These are phyloP conservation scores for Nomada hirtipes DNA, from an alignment of 2,888 invertebrate genomes.

Conservation along the genomic window DNA sequence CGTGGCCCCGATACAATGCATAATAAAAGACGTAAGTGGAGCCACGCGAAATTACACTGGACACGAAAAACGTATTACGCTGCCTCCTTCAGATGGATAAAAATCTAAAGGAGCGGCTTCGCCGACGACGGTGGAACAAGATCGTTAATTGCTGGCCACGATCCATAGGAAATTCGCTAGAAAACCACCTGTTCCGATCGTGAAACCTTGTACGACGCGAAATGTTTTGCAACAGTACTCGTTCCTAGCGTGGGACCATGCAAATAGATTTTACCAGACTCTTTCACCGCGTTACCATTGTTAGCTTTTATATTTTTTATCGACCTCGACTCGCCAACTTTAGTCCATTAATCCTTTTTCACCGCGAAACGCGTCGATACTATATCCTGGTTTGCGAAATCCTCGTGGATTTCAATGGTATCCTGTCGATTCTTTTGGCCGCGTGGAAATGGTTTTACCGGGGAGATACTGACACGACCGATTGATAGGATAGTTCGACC, in stretches of 20 bases:
- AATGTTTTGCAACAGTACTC: slow-evolving; percentile 64
- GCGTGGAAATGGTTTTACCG: slow-evolving; percentile 28
- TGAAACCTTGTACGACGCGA: slow-evolving; percentile 31
- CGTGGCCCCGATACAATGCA: slow-evolving; percentile 25
- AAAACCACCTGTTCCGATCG: slow-evolving; percentile 59
- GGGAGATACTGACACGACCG: slow-evolving; percentile 41
- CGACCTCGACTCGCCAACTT: slow-evolving; percentile 27
- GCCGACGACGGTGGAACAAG: slow-evolving; percentile 13
- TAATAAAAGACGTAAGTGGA: slow-evolving; percentile 35
- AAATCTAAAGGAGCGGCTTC: slow-evolving; percentile 32
- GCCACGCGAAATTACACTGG: slow-evolving; percentile 10
- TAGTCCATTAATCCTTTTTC: slow-evolving; percentile 32
- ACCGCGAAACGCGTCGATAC: background rate
- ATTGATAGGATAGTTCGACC: slow-evolving; percentile 54
- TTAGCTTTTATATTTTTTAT: slow-evolving; percentile 27
- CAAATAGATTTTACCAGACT: slow-evolving; percentile 61
- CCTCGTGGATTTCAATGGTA: background rate
- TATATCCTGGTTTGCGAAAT: slow-evolving; percentile 52
- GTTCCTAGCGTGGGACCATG: slow-evolving; percentile 68
- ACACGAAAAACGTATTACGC: slow-evolving; percentile 53
- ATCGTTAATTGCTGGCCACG: slow-evolving; percentile 44
- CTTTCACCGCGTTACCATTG: slow-evolving; percentile 53
- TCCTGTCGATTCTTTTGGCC: slow-evolving; percentile 18
- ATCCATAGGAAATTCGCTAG: slow-evolving; percentile 44
- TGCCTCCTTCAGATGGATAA: slow-evolving; percentile 28